Percentiles rank a stretch among this genome's conserved stretches.
These are phyloP conservation scores for Cryptotermes secundus DNA, from an alignment of 1,140 invertebrate species.

Conservation along the genomic window DNA sequence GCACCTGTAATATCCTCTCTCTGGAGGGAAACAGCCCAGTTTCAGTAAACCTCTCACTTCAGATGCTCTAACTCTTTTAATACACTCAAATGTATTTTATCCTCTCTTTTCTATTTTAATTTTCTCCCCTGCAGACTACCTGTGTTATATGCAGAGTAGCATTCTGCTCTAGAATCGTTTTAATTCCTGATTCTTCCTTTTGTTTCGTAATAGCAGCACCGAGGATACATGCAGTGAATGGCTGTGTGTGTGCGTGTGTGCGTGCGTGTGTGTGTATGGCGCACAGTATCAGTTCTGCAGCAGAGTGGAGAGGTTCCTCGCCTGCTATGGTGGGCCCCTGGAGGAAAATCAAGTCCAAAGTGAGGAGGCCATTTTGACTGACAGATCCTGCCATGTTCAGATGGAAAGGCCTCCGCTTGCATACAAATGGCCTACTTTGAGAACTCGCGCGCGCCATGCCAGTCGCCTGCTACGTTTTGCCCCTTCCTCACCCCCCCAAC, in stretches of 20 bases:
- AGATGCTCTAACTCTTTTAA: not conserved
- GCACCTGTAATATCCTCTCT: too few species aligned
- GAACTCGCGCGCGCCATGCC: constrained; percentile 21
- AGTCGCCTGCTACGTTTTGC: constrained; percentile 17
- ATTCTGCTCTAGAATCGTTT: not conserved
- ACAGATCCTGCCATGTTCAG: constrained; percentile 39
- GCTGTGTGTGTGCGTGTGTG: too few species aligned
- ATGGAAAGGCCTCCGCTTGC: constrained; percentile 36
- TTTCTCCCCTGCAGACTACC: not conserved
- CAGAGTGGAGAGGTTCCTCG: not conserved
- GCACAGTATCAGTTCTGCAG: constrained; percentile 8
- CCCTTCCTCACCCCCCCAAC: constrained; percentile 24
- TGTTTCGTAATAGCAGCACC: not conserved
- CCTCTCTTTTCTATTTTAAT: constrained; percentile 9
- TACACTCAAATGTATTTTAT: not conserved
- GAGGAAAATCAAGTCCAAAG: constrained; percentile 36
- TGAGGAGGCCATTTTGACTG: constrained; percentile 38
- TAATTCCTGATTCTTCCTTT: constrained; percentile 17
- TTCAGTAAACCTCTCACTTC: not conserved
- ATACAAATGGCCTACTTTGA: constrained; percentile 39
- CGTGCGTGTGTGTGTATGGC: too few species aligned
- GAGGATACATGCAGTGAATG: not conserved
- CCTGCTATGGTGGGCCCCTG: constrained; percentile 26
- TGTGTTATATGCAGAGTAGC: not conserved
- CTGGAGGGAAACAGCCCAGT: too few species aligned